Evolutionary conservation across 2,113 vertebrate genomes (phyloP).

Genomic region (Elgaria multicarinata): DNA sequence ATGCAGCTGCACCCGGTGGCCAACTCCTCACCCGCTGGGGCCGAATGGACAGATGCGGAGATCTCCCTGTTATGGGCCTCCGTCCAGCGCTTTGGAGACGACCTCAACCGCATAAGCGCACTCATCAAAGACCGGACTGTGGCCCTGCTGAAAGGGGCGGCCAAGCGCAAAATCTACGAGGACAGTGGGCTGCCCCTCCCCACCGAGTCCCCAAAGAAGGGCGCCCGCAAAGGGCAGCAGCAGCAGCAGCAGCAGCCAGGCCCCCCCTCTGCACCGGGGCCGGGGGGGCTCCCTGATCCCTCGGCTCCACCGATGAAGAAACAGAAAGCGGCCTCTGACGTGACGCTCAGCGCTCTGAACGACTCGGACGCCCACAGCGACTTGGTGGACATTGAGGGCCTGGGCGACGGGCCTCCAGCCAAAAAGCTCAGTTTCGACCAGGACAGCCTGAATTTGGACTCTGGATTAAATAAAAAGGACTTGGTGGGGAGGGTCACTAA

Average conservation of each 20-base stretch:
- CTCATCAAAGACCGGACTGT: constrained; percentile 94
- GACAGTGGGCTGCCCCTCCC: constrained; percentile 86
- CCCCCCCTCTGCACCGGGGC: constrained; percentile 63
- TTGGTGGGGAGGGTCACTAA: no score
- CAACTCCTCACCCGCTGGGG: constrained; percentile 85
- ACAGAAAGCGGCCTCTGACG: constrained; percentile 84
- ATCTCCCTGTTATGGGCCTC: constrained; percentile 91
- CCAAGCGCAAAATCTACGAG: constrained; percentile 89
- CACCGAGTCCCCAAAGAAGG: constrained; percentile 85
- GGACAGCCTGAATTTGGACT: constrained; percentile 87
- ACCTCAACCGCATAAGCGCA: constrained; percentile 92
- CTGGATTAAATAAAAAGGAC: no score
- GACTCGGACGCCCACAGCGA: constrained; percentile 88
- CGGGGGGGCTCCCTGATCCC: constrained; percentile 60
- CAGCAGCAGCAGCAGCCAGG: constrained; percentile 24
- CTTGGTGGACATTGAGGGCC: constrained; percentile 87
- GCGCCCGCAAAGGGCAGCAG: constrained; percentile 75
- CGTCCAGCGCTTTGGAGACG: constrained; percentile 91
- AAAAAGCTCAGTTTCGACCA: constrained; percentile 92
- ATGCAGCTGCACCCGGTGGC: constrained; percentile 92
- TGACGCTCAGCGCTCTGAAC: constrained; percentile 87
- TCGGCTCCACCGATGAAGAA: constrained; percentile 78
- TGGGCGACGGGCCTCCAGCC: constrained; percentile 80
- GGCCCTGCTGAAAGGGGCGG: constrained; percentile 82
- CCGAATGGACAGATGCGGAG: constrained; percentile 94